Conservation (phyloP, 2,888 invertebrate species). For the Volucella inflata region DNA sequence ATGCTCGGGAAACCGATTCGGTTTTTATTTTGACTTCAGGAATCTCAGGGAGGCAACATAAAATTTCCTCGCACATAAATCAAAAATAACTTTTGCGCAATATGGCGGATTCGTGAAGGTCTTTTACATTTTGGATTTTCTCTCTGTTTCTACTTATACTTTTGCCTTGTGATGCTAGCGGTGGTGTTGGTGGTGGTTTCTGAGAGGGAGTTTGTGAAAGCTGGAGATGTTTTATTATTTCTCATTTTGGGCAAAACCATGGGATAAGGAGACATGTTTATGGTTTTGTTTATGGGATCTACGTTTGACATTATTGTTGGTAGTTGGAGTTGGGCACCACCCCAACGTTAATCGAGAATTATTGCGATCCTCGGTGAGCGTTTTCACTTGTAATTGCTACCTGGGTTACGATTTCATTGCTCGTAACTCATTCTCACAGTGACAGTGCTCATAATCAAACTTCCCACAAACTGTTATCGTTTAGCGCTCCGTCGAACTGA, state of each 20-base stretch:
- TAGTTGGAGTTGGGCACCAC: slow-evolving; percentile 10
- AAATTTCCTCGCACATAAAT: slow-evolving; percentile 67
- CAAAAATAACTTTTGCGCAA: slow-evolving; percentile 75
- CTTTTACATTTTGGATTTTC: slow-evolving; percentile 10
- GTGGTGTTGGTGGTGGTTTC: background rate
- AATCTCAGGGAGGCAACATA: slow-evolving; percentile 44
- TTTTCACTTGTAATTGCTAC: slow-evolving; percentile 73
- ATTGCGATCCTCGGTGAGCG: slow-evolving; percentile 55
- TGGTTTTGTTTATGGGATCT: slow-evolving; percentile 77
- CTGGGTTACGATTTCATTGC: slow-evolving; percentile 68
- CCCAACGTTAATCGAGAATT: slow-evolving; percentile 69
- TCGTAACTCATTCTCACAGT: slow-evolving; percentile 68
- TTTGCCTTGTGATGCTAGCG: background rate
- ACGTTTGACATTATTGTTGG: slow-evolving; percentile 73
- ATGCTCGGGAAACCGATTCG: slow-evolving; percentile 72
- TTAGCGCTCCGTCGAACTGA: no score
- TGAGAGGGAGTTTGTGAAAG: slow-evolving; percentile 27
- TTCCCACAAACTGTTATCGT: slow-evolving; percentile 48
- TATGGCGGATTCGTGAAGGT: slow-evolving; percentile 74
- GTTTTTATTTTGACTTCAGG: slow-evolving; percentile 54
- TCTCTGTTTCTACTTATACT: no score
- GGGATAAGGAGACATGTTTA: slow-evolving; percentile 77
- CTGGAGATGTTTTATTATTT: slow-evolving; percentile 73
- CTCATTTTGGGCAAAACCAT: slow-evolving; percentile 72
- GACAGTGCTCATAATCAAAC: slow-evolving; percentile 68